Conservation (phyloP, 2,113 vertebrate genomes). For the Pelodiscus sinensis region DNA sequence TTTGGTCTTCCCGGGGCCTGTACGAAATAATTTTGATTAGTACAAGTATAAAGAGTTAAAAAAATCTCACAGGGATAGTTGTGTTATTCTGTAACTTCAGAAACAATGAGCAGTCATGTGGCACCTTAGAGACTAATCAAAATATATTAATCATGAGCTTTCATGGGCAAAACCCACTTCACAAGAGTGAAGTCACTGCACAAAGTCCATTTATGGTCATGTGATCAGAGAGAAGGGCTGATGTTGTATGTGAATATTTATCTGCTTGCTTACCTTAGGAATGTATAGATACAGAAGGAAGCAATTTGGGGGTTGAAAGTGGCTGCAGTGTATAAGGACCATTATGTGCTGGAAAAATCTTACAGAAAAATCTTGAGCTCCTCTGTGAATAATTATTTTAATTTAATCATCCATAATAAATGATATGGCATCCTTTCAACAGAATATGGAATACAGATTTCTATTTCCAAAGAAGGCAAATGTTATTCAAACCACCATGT, state of each 20-base stretch:
- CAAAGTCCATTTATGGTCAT: neutral
- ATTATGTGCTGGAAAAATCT: slow-evolving; percentile 36
- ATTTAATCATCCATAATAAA: slow-evolving; percentile 45
- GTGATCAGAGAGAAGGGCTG: neutral
- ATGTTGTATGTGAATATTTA: neutral
- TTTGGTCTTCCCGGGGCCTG: neutral
- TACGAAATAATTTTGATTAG: neutral
- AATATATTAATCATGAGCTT: too few species aligned
- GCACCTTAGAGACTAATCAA: too few species aligned
- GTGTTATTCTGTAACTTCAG: too few species aligned
- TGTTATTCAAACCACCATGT: neutral
- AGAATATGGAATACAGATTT: slow-evolving; percentile 24
- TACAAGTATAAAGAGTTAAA: neutral
- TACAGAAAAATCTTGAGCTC: slow-evolving; percentile 38
- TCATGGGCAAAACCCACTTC: too few species aligned
- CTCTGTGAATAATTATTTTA: slow-evolving; percentile 59
- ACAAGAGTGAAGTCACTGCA: neutral
- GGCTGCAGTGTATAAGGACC: neutral
- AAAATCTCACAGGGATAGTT: too few species aligned
- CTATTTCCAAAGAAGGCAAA: slow-evolving; percentile 20
- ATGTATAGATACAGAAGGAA: neutral
- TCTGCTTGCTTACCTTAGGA: neutral
- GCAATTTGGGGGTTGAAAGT: neutral
- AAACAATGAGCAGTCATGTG: too few species aligned
- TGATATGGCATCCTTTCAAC: slow-evolving; percentile 49